Evolutionary conservation across 2,113 vertebrate species (phyloP).

Genomic region (Eidolon helvum): DNA sequence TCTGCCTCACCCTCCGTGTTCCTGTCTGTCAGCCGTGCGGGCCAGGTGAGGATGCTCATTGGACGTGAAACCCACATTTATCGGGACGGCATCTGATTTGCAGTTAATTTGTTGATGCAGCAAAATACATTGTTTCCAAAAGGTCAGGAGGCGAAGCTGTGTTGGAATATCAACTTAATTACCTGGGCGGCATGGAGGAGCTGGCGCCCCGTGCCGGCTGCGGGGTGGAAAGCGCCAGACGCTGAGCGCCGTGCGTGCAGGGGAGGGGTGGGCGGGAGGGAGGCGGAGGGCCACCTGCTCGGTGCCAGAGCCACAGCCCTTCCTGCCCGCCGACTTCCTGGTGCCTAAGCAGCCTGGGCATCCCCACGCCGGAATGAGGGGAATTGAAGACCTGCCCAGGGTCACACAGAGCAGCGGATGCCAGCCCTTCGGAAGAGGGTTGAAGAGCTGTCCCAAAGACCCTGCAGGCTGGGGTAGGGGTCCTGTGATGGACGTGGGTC

Average conservation of each 20-base stretch:
- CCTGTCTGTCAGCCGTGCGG: not conserved
- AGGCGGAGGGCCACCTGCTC: not conserved
- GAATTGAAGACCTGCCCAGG: not conserved
- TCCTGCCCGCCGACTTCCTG: not conserved
- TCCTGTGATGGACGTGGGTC: not conserved
- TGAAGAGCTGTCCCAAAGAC: not conserved
- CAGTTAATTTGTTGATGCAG: slow-evolving; percentile 89
- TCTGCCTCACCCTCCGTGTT: not conserved
- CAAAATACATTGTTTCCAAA: slow-evolving; percentile 85
- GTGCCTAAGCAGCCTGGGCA: not conserved
- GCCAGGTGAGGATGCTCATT: slow-evolving; percentile 46
- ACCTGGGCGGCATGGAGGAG: slow-evolving; percentile 74
- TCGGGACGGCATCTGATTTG: slow-evolving; percentile 79
- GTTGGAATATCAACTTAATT: slow-evolving; percentile 86
- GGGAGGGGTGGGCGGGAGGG: not conserved
- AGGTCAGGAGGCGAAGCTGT: slow-evolving; percentile 85
- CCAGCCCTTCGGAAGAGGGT: not conserved
- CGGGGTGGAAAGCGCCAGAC: slow-evolving; percentile 56
- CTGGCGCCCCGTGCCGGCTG: not conserved
- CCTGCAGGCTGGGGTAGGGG: not conserved
- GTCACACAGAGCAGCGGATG: not conserved
- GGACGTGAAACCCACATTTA: slow-evolving; percentile 67
- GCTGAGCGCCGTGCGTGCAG: not conserved
- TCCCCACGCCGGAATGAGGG: not conserved
- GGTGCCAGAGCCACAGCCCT: not conserved